Evolutionary conservation across 2,888 invertebrate species (phyloP).

Genomic region (Trachelus iudaicus): DNA sequence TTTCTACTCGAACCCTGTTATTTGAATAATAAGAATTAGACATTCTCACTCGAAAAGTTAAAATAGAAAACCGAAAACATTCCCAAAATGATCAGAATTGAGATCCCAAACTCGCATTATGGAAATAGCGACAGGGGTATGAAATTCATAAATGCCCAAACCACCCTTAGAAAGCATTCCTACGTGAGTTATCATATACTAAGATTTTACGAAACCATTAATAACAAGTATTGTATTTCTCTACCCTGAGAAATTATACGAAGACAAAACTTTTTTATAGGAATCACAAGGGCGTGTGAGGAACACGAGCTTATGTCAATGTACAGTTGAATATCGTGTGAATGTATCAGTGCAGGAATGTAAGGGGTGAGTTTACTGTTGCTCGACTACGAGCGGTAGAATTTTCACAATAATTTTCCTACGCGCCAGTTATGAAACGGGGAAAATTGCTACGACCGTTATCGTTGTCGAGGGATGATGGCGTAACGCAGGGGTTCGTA

Average conservation of each 20-base stretch:
- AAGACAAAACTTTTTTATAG: not conserved
- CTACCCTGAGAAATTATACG: not conserved
- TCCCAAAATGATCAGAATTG: not conserved
- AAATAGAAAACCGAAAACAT: not conserved
- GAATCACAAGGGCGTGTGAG: not conserved
- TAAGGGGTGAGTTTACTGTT: not conserved
- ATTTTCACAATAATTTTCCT: constrained; percentile 2
- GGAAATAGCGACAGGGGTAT: not conserved
- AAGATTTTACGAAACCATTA: not conserved
- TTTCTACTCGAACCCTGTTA: not conserved
- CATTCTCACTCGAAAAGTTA: not conserved
- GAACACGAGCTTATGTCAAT: no score
- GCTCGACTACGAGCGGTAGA: not conserved
- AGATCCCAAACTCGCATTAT: not conserved
- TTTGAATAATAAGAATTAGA: not conserved
- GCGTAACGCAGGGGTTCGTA: not conserved
- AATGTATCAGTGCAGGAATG: not conserved
- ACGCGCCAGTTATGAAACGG: not conserved
- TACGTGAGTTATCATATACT: not conserved
- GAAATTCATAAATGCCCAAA: not conserved
- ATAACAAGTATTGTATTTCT: not conserved
- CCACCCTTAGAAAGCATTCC: not conserved
- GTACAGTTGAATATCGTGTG: not conserved
- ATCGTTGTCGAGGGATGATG: not conserved
- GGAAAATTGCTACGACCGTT: not conserved